phyloP scores from a whole-genome alignment of 2,888 invertebrate genomes.

The Ligdia adustata region DNA sequence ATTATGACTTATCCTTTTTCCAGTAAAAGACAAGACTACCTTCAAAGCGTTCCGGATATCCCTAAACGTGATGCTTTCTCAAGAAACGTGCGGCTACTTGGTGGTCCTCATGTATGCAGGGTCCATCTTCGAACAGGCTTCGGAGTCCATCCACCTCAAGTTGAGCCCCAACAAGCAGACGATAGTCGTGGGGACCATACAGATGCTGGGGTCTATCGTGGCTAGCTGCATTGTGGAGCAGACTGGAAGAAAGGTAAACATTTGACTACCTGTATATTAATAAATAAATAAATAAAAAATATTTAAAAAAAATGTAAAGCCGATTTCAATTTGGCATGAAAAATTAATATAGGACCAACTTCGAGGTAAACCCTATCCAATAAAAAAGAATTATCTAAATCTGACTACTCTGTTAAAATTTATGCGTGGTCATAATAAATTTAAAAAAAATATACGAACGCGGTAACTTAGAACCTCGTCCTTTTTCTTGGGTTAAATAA shows the following conservation, averaged over 20 bases:
- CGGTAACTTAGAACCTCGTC: too few species aligned
- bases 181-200: conserved; percentile 72
- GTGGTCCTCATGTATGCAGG: conserved; percentile 80
- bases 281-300: too few species aligned
- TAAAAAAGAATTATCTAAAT: neutral
- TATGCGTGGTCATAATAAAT: neutral
- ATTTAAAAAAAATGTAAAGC: too few species aligned
- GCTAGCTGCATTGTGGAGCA: conserved; percentile 78
- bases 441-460: too few species aligned
- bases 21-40: conserved; percentile 74
- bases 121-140: conserved; percentile 75
- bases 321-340: too few species aligned
- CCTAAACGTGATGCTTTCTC: conserved; percentile 75
- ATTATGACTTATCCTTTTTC: too few species aligned
- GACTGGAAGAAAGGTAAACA: conserved; percentile 73
- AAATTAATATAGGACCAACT: too few species aligned
- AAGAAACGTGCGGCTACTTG: conserved; percentile 77
- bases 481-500: too few species aligned
- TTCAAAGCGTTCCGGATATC: conserved; percentile 77
- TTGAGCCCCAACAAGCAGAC: conserved; percentile 78
- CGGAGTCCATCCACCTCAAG: conserved; percentile 70
- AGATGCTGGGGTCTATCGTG: conserved; percentile 71
- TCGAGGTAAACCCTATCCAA: neutral
- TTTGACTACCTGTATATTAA: neutral
- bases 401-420: neutral